Conservation (phyloP, 2,113 vertebrate species). For the Plestiodon gilberti region DNA sequence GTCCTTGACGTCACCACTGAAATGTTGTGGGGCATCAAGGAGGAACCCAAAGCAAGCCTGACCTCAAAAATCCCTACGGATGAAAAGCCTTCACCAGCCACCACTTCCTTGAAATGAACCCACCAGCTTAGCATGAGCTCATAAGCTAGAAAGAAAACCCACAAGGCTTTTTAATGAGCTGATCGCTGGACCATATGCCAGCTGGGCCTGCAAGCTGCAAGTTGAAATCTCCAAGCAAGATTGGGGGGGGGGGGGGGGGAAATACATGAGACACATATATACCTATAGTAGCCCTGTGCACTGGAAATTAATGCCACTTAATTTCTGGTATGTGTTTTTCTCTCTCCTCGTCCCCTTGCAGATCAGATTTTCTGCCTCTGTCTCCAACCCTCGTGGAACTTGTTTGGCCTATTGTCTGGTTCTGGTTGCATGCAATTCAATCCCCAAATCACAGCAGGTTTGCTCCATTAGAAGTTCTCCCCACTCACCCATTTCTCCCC, state of each 20-base stretch:
- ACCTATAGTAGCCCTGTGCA: constrained; percentile 54
- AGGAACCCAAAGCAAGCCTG: too few species aligned
- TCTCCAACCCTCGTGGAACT: constrained; percentile 64
- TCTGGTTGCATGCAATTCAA: constrained; percentile 47
- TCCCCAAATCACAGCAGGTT: constrained; percentile 60
- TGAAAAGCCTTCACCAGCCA: background rate
- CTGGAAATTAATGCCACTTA: constrained; percentile 64
- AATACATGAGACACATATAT: constrained; percentile 42
- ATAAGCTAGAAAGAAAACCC: constrained; percentile 64
- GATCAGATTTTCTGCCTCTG: constrained; percentile 63
- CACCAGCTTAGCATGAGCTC: constrained; percentile 48
- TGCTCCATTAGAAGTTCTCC: constrained; percentile 54
- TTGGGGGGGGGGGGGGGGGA: too few species aligned
- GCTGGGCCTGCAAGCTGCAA: constrained; percentile 4
- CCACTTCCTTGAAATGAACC: constrained; percentile 41
- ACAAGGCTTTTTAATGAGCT: constrained; percentile 54
- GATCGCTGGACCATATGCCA: constrained; percentile 66
- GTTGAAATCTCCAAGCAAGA: background rate
- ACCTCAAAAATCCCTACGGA: too few species aligned
- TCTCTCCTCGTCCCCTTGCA: constrained; percentile 40
- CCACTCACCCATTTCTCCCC: too few species aligned
- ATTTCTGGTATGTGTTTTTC: too few species aligned
- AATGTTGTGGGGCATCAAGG: too few species aligned
- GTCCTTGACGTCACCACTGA: too few species aligned
- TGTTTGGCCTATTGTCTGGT: constrained; percentile 60